Conservation (phyloP, 2,113 vertebrate species). For the Ptilorrhoa leucosticta region DNA sequence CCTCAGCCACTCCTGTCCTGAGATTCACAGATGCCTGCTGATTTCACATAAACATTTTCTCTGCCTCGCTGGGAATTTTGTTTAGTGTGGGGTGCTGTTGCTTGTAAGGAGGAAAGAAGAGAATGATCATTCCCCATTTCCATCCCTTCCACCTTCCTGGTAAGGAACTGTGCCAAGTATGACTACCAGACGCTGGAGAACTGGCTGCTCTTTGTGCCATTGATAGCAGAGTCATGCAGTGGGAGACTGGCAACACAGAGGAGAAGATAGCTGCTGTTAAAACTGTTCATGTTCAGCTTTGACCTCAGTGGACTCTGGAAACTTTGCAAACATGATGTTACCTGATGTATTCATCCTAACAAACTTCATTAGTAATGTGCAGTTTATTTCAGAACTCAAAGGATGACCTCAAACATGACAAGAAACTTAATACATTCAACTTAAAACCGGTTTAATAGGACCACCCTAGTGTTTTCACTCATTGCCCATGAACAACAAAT, state of each 20-base stretch:
- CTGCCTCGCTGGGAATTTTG: neutral
- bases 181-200: neutral
- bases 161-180: neutral
- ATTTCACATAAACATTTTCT: neutral
- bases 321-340: neutral
- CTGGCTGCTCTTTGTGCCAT: neutral
- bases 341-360: neutral
- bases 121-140: neutral
- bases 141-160: neutral
- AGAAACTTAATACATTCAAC: neutral
- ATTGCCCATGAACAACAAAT: neutral
- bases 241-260: neutral
- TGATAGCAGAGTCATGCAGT: neutral
- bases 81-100: neutral
- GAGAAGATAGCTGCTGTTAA: neutral
- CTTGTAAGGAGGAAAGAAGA: neutral
- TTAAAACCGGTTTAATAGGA: neutral
- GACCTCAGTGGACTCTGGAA: neutral
- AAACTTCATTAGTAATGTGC: neutral
- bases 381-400: neutral
- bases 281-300: neutral
- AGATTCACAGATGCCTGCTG: neutral
- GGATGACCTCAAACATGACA: neutral
- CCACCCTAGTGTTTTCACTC: neutral
- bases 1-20: neutral